phyloP scores from a whole-genome alignment of 2,888 invertebrate genomes.

The Tenthredo notha region DNA sequence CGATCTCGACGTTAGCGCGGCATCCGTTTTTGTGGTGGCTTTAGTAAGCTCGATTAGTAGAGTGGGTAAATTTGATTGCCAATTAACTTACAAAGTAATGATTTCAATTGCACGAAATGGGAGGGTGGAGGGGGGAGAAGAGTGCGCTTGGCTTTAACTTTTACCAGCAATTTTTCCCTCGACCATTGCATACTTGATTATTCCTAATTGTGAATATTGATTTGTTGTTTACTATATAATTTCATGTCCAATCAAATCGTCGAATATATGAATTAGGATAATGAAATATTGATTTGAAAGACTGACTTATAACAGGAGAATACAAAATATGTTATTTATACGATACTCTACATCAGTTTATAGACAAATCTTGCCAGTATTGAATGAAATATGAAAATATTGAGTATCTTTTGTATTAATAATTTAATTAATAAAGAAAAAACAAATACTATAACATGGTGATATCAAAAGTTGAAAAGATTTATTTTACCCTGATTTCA shows the following conservation, averaged over 20 bases:
- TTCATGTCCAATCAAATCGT: not conserved
- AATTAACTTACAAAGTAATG: conserved; percentile 42
- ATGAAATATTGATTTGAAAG: conserved; percentile 17
- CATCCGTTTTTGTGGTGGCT: conserved; percentile 24
- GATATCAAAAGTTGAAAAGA: not conserved
- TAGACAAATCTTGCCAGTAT: not conserved
- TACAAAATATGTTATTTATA: not conserved
- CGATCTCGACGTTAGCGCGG: conserved; percentile 15
- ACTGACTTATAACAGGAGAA: not conserved
- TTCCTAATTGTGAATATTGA: conserved; percentile 10
- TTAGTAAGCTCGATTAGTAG: conserved; percentile 10
- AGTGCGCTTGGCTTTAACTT: not conserved
- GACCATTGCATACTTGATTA: not conserved
- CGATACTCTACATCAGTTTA: not conserved
- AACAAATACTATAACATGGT: not conserved
- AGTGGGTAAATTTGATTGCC: conserved; percentile 51
- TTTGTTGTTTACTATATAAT: not conserved
- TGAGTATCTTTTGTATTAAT: not conserved
- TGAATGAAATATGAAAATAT: not conserved
- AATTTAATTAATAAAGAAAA: not conserved
- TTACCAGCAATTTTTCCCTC: not conserved
- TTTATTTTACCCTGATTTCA: not conserved
- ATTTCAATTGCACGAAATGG: conserved; percentile 2
- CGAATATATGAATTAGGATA: not conserved
- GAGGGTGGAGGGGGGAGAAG: not conserved